phyloP scores from a whole-genome alignment of 2,888 invertebrate genomes.

The Nezara viridula region DNA sequence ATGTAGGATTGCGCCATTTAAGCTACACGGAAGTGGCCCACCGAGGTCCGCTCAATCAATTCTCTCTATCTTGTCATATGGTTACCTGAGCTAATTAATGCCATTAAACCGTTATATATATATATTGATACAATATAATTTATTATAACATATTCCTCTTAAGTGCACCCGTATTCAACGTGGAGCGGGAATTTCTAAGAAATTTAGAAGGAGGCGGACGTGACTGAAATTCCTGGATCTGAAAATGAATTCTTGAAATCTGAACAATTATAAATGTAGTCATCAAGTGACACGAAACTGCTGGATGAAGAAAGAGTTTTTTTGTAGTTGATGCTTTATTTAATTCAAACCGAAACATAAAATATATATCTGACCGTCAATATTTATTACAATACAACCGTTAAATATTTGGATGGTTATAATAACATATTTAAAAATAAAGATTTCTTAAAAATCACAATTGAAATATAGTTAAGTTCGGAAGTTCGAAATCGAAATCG shows the following conservation, averaged over 20 bases:
- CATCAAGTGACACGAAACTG: too few species aligned
- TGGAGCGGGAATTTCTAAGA: background rate
- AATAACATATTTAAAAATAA: too few species aligned
- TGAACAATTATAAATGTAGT: background rate
- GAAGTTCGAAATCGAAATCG: too few species aligned
- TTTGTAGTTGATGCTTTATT: too few species aligned
- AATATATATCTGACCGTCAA: too few species aligned
- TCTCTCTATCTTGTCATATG: background rate
- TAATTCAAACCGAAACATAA: too few species aligned
- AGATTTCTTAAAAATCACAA: too few species aligned
- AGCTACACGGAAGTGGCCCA: conserved; percentile 13
- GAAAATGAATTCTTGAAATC: background rate
- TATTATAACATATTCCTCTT: background rate
- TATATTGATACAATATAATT: background rate
- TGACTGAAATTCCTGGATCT: background rate
- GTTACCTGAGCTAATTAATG: background rate
- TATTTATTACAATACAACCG: too few species aligned
- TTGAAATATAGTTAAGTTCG: too few species aligned
- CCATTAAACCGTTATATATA: background rate
- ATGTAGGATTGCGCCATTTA: conserved; percentile 42
- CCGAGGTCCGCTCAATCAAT: conserved; percentile 17
- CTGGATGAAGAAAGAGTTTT: too few species aligned
- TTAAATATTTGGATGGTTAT: too few species aligned
- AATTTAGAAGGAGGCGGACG: background rate
- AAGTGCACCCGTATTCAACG: background rate